phyloP scores from a whole-genome alignment of 1,140 invertebrate genomes.

The Drosophila rhopaloa region DNA sequence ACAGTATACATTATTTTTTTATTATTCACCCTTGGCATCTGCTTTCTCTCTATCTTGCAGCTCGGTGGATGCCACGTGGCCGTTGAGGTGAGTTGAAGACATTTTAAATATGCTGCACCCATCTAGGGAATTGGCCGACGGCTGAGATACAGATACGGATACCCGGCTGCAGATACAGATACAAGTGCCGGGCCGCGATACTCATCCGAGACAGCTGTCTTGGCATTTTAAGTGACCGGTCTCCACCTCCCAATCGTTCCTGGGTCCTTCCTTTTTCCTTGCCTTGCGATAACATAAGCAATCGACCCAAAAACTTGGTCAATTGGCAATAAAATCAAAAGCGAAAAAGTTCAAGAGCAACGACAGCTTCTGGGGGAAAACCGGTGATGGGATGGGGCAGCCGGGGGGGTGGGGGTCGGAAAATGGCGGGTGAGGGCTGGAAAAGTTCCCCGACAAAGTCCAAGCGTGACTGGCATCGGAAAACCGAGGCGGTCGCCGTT shows the following conservation, averaged over 20 bases:
- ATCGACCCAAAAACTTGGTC: conserved; percentile 80
- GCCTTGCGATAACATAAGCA: conserved; percentile 44
- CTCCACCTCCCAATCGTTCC: neutral
- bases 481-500: conserved; percentile 34
- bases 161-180: conserved; percentile 6
- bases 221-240: conserved; percentile 55
- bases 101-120: conserved; percentile 42
- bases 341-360: conserved; percentile 73
- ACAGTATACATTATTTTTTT: neutral
- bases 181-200: conserved; percentile 30
- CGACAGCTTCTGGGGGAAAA: conserved; percentile 14
- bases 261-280: neutral
- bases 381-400: neutral
- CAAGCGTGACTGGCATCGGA: conserved; percentile 74
- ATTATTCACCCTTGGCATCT: conserved; percentile 2
- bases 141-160: conserved; percentile 10
- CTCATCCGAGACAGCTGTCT: conserved; percentile 65
- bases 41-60: conserved; percentile 6
- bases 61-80: conserved; percentile 18
- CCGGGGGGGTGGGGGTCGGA: neutral
- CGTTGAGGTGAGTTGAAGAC: conserved; percentile 45
- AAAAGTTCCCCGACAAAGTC: conserved; percentile 76
- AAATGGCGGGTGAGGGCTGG: conserved; percentile 12
- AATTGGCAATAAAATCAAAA: conserved; percentile 83
- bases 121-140: conserved; percentile 4